Base-by-base conservation (phyloP, 2,113 vertebrate genomes). In the Larimichthys crocea region DNA sequence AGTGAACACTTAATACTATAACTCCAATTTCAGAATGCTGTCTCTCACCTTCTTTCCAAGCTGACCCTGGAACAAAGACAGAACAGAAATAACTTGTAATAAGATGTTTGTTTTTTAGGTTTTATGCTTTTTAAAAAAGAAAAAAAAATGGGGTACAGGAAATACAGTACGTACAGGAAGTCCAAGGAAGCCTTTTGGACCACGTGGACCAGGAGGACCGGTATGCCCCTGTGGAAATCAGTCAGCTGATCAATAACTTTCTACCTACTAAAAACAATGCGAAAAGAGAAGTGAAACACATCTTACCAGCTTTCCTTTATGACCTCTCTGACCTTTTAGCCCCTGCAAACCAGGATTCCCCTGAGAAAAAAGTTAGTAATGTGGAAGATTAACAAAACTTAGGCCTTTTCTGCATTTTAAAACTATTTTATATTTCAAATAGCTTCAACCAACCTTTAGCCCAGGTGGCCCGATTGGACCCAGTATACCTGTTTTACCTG, bases 11-110 rank as follows among this genome's bases (percentile, higher is more conserved):
- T 5, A 16, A 42, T 12, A 61, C 15, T 10, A 46, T 46, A 29
- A 17, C 12, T 61, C 16, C 35, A 20, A 20, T 10, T 10, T 48
- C 15, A 64, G 14, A 7, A 22, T 56, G 15, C 35, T 64, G 15
- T 40, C 29, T 50, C 85, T 86, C 68, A 95, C 95, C 93, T 93
- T 95, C 52, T 74, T 82, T 86, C 95, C 95, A 75, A 50, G 24
- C 10, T 80, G 74, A n/a, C 95, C 94, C 95, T 96, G 89, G 14
- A 74, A 69, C 71, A 78, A 42, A 88, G 2, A 90, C 46, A 79
- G 9, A 71, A 68, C 15, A 74, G 7, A 63, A 62, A 74, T 19
- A 7, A 44, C 0, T 29, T 52, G 48, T 3, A 69, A 9, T 53
- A 14, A 8, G 26, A 16, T n/a, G 22, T 67, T 71, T 66, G 9